Conservation (phyloP, 1,140 invertebrate species). For the Euglossa dilemma region DNA sequence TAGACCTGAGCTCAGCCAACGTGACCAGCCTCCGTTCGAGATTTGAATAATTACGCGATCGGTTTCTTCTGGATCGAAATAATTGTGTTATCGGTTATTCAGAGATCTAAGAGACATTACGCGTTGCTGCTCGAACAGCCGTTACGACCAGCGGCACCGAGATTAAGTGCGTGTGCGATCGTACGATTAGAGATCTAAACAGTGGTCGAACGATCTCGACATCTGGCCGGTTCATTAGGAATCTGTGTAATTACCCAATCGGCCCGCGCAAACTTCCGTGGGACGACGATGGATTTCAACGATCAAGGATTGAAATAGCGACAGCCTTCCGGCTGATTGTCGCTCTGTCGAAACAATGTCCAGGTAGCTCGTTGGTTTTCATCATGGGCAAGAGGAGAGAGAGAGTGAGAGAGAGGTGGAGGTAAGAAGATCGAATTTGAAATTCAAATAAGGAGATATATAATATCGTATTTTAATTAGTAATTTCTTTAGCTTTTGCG, state of each 20-base stretch:
- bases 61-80: conserved; percentile 16
- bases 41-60: conserved; percentile 22
- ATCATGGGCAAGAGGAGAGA: no score
- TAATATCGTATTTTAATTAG: no score
- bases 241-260: background rate
- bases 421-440: no score
- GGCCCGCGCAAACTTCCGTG: background rate
- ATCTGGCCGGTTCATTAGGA: conserved; percentile 10
- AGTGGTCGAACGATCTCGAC: background rate
- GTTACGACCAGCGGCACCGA: background rate
- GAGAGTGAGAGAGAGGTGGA: no score
- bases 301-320: background rate
- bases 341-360: no score
- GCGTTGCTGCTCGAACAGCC: background rate
- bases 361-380: no score
- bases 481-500: no score
- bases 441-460: no score
- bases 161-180: background rate
- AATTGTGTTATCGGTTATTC: conserved; percentile 7
- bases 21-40: no score
- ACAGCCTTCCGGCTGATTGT: background rate
- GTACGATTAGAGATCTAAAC: background rate
- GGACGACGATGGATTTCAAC: background rate
- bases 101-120: background rate
- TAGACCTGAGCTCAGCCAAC: background rate